phyloP scores from a whole-genome alignment of 2,888 invertebrate genomes.

The Brassicogethes aeneus region DNA sequence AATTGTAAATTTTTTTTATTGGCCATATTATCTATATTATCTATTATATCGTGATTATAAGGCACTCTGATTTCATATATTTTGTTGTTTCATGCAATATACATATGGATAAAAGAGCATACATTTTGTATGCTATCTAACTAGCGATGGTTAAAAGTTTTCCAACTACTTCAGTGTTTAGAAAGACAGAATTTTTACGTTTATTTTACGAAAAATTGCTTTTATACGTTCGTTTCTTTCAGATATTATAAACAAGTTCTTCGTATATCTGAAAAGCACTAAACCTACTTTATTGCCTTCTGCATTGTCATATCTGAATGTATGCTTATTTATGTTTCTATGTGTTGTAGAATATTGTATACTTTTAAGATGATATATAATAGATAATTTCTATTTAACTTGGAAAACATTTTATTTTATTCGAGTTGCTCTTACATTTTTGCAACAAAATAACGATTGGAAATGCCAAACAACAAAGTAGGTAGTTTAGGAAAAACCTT shows the following conservation, averaged over 20 bases:
- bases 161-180: neutral
- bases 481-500: too few relatives aligned
- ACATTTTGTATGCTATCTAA: too few relatives aligned
- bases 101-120: too few relatives aligned
- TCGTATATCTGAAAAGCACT: constrained; percentile 15
- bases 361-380: constrained; percentile 12
- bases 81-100: too few relatives aligned
- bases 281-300: constrained; percentile 17
- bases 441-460: too few relatives aligned
- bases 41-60: too few relatives aligned
- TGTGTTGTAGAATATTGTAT: constrained; percentile 10
- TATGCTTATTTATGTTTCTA: constrained; percentile 13
- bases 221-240: constrained; percentile 13
- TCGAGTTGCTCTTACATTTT: too few relatives aligned
- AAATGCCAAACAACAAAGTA: too few relatives aligned
- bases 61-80: too few relatives aligned
- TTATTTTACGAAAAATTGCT: constrained; percentile 13
- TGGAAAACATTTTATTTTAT: neutral
- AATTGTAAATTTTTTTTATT: too few relatives aligned
- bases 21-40: too few relatives aligned
- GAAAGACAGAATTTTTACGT: constrained; percentile 12
- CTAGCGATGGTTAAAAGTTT: neutral
- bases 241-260: constrained; percentile 18
- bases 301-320: constrained; percentile 16
- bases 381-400: constrained; percentile 11